These are phyloP conservation scores for Bimastos eiseni DNA, from an alignment of 2,888 invertebrate species.

Conservation along the genomic window DNA sequence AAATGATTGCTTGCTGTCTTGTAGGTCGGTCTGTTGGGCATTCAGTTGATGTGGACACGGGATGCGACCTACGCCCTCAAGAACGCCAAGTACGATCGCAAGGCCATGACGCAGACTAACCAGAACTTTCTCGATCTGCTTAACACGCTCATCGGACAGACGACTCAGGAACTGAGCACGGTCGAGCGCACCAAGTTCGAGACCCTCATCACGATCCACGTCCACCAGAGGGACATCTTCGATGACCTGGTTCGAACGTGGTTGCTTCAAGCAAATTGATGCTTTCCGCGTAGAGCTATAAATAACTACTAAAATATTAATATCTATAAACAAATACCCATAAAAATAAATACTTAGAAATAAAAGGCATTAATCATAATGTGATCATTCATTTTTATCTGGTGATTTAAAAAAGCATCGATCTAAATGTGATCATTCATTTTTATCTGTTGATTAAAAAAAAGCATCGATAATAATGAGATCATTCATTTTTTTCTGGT, in stretches of 20 bases:
- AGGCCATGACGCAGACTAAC: slow-evolving; percentile 80
- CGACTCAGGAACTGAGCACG: slow-evolving; percentile 76
- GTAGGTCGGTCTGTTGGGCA: slow-evolving; percentile 78
- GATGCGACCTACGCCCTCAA: slow-evolving; percentile 79
- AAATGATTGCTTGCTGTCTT: background rate
- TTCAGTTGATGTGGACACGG: slow-evolving; percentile 84
- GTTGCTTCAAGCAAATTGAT: background rate
- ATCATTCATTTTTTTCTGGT: no score
- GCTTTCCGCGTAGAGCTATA: no score
- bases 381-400: no score
- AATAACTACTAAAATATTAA: no score
- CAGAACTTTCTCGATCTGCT: slow-evolving; percentile 77
- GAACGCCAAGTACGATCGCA: slow-evolving; percentile 72
- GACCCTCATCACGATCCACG: slow-evolving; percentile 88
- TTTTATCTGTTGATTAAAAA: no score
- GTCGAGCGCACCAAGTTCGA: slow-evolving; percentile 79
- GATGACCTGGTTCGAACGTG: slow-evolving; percentile 71
- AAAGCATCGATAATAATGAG: no score
- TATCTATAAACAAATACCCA: no score
- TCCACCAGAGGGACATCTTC: slow-evolving; percentile 89
- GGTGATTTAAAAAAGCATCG: no score
- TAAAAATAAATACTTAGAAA: no score
- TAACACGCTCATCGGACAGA: slow-evolving; percentile 80
- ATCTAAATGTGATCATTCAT: no score
- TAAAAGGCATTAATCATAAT: no score